Evolutionary conservation across 2,888 invertebrate genomes (phyloP).

Genomic region (Drosophila multiciliata): DNA sequence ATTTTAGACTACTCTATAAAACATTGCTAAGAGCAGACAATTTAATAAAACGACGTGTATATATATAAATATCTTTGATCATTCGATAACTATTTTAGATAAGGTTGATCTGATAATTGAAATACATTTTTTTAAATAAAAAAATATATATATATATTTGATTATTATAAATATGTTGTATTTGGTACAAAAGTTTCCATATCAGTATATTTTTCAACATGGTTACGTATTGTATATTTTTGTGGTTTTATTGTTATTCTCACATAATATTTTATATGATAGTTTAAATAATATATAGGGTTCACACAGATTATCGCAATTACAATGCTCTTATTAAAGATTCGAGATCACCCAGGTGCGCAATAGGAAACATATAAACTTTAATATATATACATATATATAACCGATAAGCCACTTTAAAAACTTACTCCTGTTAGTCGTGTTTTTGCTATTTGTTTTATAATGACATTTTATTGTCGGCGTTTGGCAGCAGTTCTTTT

Average conservation of each 20-base stretch:
- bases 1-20: not conserved
- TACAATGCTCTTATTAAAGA: not conserved
- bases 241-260: not conserved
- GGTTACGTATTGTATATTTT: not conserved
- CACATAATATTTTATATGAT: not conserved
- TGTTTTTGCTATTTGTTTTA: conserved; percentile 20
- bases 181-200: not conserved
- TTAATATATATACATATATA: not conserved
- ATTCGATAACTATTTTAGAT: not conserved
- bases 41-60: not conserved
- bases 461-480: conserved; percentile 22
- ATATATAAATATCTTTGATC: not conserved
- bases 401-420: conserved; percentile 19
- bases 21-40: not conserved
- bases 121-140: not conserved
- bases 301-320: not conserved
- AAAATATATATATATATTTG: no score
- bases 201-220: not conserved
- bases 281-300: not conserved
- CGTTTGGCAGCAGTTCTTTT: conserved; percentile 19
- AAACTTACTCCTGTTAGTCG: conserved; percentile 5
- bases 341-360: not conserved
- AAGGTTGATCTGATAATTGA: not conserved
- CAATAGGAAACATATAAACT: conserved; percentile 17
- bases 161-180: not conserved